Evolutionary conservation across 1,140 invertebrate genomes (phyloP), one percentile per base, ranked within the genome.

Genomic region (Stegodyphus dumicola): DNA sequence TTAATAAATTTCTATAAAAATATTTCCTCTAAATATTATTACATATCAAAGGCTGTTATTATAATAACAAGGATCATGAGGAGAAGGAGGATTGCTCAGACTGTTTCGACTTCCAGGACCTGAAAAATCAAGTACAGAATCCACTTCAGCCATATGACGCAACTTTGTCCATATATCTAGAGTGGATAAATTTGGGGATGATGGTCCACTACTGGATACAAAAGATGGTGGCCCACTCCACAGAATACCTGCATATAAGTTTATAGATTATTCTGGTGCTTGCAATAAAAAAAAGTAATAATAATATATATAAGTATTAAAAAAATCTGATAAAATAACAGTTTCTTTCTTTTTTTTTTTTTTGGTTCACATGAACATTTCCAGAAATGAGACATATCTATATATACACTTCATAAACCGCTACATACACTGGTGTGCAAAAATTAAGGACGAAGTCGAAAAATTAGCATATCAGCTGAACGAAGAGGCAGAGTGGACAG

Each of bases 161-260:
- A 84, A 85, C 3, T 87, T 53, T 18, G 86, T 74, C 88, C 87
- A 88, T 49, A 88, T 86, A 53, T 88, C 88, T 33, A 88, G 53
- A 13, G 85, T 85, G 53, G 87, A 89, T n/a, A 86, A 88, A 74
- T 88, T 89, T 6, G 94, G 94, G 86, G 94, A 95, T 73, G 94
- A 95, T 10, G 93, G 93, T 80, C 93, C 93, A 54, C 93, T 93
- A 33, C 92, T 93, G 6, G 93, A 92, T 60, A 93, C 92, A 33
- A 92, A 92, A 6, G 91, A 92, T 7, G 92, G 92, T n/a, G 91
- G 92, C 33, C 92, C 93, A 84, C 92, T 92, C 92, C 92, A 91
- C 90, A 88, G 90, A 89, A 83, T 74, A 74, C 92, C 81, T 87
- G 18, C 5, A 70, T 33, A 33, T 33, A 33, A 33, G 3, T 33